Evolutionary conservation across 2,797 vertebrate species (phyloP).

Genomic region (Todus mexicanus): DNA sequence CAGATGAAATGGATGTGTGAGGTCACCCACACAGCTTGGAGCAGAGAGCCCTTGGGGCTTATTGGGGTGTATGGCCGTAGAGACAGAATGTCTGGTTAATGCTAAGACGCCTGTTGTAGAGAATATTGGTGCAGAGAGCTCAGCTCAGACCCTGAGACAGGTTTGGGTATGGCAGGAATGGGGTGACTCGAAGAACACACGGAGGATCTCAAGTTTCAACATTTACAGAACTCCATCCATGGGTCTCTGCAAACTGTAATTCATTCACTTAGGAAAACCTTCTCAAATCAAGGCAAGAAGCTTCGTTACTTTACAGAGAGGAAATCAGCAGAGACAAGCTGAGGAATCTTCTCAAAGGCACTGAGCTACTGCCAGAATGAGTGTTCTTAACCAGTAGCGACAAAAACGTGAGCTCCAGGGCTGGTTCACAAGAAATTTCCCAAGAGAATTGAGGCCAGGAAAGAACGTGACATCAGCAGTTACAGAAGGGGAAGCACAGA

Average conservation of each 20-base stretch:
- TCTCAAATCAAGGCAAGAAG: neutral
- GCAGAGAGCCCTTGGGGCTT: neutral
- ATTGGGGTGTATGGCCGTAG: neutral
- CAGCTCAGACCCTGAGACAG: neutral
- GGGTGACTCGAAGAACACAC: neutral
- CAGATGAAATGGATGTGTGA: neutral
- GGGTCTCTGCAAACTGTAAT: neutral
- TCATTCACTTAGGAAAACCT: neutral
- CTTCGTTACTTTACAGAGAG: neutral
- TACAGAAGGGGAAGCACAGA: neutral
- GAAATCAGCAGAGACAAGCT: neutral
- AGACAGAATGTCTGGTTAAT: neutral
- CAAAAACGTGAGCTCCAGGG: neutral
- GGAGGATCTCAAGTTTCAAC: neutral
- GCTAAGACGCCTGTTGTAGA: neutral
- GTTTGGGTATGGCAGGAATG: neutral
- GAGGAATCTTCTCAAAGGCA: neutral
- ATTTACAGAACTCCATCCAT: neutral
- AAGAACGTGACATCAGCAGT: neutral
- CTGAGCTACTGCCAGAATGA: neutral
- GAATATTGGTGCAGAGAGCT: neutral
- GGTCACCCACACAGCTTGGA: neutral
- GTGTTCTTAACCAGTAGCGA: neutral
- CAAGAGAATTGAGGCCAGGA: neutral
- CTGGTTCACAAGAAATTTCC: neutral